Evolutionary conservation across 2,797 vertebrate species (phyloP).

Genomic region (Lithobates sylvaticus): DNA sequence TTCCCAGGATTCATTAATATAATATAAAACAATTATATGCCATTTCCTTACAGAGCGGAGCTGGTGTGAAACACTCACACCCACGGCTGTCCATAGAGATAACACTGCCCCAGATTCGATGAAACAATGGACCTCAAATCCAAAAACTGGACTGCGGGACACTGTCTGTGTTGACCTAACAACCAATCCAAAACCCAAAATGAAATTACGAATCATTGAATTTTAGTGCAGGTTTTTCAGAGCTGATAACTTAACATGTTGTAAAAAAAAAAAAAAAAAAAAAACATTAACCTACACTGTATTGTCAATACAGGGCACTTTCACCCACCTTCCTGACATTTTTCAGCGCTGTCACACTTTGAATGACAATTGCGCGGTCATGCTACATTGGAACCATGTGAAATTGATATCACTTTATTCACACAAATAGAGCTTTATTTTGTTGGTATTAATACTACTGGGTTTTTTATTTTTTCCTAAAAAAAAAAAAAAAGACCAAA

Average conservation of each 20-base stretch:
- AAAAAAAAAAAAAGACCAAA: too few relatives aligned
- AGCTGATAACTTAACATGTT: neutral
- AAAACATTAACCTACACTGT: too few relatives aligned
- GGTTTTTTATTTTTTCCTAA: too few relatives aligned
- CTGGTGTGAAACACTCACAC: constrained; percentile 18
- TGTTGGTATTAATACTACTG: too few relatives aligned
- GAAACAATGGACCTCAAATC: neutral
- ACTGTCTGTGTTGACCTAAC: neutral
- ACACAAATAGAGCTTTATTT: too few relatives aligned
- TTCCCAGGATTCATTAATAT: constrained; percentile 35
- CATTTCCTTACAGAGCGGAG: constrained; percentile 4
- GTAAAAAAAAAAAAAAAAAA: too few relatives aligned
- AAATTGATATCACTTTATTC: too few relatives aligned
- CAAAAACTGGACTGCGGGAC: neutral
- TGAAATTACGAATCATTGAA: neutral
- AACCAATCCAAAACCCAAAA: neutral
- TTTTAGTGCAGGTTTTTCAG: neutral
- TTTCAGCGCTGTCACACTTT: too few relatives aligned
- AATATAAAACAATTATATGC: constrained; percentile 30
- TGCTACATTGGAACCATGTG: too few relatives aligned
- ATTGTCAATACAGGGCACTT: too few relatives aligned
- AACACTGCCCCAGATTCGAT: neutral
- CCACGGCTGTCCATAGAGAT: constrained; percentile 10
- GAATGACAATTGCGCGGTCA: too few relatives aligned
- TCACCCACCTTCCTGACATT: too few relatives aligned